Base-by-base conservation (phyloP, 2,113 vertebrate genomes). In the Boulengeromyrus knoepffleri region DNA sequence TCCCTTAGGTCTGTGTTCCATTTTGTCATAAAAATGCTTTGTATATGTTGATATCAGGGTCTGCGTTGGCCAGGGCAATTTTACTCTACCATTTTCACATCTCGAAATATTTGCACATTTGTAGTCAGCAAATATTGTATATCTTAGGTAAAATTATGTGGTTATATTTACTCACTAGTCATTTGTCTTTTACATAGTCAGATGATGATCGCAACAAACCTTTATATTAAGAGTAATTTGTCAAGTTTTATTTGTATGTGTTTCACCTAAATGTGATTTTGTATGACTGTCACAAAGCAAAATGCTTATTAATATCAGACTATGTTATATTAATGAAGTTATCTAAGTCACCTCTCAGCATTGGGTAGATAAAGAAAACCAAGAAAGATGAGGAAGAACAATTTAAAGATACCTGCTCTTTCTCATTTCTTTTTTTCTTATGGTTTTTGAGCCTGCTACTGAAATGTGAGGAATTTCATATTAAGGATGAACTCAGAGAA, bases 371-470 rank as follows among this genome's bases (percentile, higher is more conserved):
- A 50, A 24, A 87, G 9, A 87, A 87, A 50, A 86, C 49, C 24
- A 87, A 85, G 85, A 6, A 31, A 36, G n/a, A 56, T 87, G 24
- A 87, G 85, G n/a, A 13, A 31, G 21, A 87, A 52, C 27, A 87
- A 15, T 6, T 87, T 87, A 27, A 52, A 27, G 49, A 39, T 47
- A 52, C 85, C 50, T 87, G 17, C 27, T 87, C 31, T 52, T 36
- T 87, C 27, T 58, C 50, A 77, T 92, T 95, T 94, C 93, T 92
- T 90, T 94, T 53, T 94, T 95, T 92, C 92, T 92, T 92, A 93
- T 94, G 90, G 92, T 94, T 53, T 92, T 89, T 97, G 95, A 97
- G 94, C 96, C 96, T 96, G 92, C 96, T 95, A 95, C 96, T 96
- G 95, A 91, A 93, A 95, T 93, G 96, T 94, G 94, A 96, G 93